A percentile compares a stretch with the other conserved stretches of the same genome.
Evolutionary conservation across 2,797 vertebrate genomes (phyloP).

Genomic region (Podarcis siculus): DNA sequence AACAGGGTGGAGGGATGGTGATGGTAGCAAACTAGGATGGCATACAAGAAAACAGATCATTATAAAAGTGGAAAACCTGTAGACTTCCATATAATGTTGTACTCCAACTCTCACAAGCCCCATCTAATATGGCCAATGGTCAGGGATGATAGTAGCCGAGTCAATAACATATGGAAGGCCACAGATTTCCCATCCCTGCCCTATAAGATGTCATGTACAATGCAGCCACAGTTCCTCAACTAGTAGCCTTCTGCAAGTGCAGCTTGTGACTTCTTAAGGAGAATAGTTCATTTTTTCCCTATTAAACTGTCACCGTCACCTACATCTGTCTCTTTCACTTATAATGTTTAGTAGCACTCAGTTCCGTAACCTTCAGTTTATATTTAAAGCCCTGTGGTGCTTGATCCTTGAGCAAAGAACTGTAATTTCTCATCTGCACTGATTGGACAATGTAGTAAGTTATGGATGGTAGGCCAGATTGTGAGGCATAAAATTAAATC

Average conservation of each 20-base stretch:
- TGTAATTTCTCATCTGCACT: neutral
- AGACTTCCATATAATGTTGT: neutral
- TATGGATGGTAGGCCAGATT: conserved; percentile 31
- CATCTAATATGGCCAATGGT: neutral
- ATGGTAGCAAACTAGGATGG: neutral
- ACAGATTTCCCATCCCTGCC: neutral
- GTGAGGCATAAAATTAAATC: conserved; percentile 48
- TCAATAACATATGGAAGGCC: neutral
- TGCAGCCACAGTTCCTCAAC: neutral
- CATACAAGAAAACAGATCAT: neutral
- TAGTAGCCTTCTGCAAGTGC: neutral
- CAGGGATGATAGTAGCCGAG: neutral
- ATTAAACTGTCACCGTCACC: neutral
- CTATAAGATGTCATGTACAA: neutral
- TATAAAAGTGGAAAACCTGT: neutral
- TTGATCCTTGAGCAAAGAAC: neutral
- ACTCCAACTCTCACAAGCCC: neutral
- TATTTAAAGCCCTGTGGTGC: neutral
- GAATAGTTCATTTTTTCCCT: neutral
- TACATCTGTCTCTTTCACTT: neutral
- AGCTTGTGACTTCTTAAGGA: neutral
- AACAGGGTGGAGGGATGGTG: neutral
- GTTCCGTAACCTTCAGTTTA: neutral
- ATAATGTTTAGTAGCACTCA: neutral
- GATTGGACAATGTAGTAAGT: conserved; percentile 27